Evolutionary conservation across 2,113 vertebrate genomes (phyloP).

Genomic region (Ardeotis arabs): DNA sequence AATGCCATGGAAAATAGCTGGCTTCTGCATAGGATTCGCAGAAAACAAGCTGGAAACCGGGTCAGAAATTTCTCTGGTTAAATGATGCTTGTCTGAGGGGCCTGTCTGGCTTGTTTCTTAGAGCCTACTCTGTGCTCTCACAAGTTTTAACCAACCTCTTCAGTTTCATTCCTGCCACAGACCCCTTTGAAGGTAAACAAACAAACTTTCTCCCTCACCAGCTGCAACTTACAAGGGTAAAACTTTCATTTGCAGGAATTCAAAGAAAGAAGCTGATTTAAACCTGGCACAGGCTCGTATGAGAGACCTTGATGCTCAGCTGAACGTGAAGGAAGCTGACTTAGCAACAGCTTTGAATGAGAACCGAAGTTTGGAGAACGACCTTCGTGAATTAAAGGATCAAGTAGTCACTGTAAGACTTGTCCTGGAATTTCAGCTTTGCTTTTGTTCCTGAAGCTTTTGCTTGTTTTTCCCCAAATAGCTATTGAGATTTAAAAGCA

Average conservation of each 20-base stretch:
- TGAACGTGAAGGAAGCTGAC: constrained; percentile 77
- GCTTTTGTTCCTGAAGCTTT: neutral
- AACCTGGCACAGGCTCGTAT: constrained; percentile 56
- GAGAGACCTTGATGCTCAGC: constrained; percentile 72
- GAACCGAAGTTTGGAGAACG: constrained; percentile 65
- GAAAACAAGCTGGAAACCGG: neutral
- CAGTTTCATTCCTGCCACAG: neutral
- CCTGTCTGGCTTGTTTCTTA: neutral
- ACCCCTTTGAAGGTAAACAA: neutral
- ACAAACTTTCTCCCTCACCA: neutral
- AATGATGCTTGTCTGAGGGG: neutral
- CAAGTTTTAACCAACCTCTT: neutral
- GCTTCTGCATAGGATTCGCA: neutral
- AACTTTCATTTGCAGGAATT: constrained; percentile 70
- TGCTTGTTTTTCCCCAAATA: neutral
- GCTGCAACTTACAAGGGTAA: neutral
- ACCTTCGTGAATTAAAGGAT: constrained; percentile 70
- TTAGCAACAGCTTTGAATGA: constrained; percentile 70
- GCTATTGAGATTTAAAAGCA: neutral
- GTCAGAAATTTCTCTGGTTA: neutral
- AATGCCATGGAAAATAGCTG: neutral
- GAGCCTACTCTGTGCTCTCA: neutral
- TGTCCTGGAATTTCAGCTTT: neutral
- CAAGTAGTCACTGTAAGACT: constrained; percentile 76
- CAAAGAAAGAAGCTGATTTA: constrained; percentile 81